Conservation (phyloP, 2,113 vertebrate genomes). For the Pleuronectes platessa region DNA sequence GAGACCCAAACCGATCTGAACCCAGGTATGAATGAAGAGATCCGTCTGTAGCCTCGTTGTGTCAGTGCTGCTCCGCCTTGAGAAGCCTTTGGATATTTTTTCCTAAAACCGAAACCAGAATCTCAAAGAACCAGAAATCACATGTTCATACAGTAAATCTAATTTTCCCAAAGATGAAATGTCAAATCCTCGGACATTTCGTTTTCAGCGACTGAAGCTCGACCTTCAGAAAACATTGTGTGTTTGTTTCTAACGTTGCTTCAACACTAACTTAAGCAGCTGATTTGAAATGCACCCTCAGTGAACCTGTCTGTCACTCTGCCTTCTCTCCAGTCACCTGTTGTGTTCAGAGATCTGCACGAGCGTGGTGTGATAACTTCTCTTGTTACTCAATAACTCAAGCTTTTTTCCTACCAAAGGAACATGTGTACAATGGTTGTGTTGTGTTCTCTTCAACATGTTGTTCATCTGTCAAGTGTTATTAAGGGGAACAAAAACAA, state of each 20-base stretch:
- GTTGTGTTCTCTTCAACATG: slow-evolving; percentile 40
- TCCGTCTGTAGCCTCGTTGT: too few species aligned
- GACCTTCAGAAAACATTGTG: slow-evolving; percentile 32
- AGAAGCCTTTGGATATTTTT: background rate
- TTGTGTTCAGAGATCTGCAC: slow-evolving; percentile 25
- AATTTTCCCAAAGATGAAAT: slow-evolving; percentile 17
- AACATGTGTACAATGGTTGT: slow-evolving; percentile 72
- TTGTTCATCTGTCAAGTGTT: slow-evolving; percentile 46
- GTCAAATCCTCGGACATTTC: slow-evolving; percentile 12
- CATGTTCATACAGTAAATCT: background rate
- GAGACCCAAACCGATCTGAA: too few species aligned
- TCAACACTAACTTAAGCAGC: slow-evolving; percentile 71
- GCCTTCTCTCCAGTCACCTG: slow-evolving; percentile 10
- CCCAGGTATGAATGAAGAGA: too few species aligned
- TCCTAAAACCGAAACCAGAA: background rate
- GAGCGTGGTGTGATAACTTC: slow-evolving; percentile 30
- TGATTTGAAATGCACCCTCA: slow-evolving; percentile 28
- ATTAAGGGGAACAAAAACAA: slow-evolving; percentile 61
- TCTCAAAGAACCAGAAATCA: background rate
- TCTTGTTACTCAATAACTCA: slow-evolving; percentile 27
- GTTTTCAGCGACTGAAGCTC: background rate
- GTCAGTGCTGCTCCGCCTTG: background rate
- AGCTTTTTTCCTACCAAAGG: slow-evolving; percentile 40
- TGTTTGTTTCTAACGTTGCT: slow-evolving; percentile 56
- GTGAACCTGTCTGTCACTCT: slow-evolving; percentile 19